Conservation (phyloP, 2,888 invertebrate genomes). For the Netelia fuscicornis region DNA sequence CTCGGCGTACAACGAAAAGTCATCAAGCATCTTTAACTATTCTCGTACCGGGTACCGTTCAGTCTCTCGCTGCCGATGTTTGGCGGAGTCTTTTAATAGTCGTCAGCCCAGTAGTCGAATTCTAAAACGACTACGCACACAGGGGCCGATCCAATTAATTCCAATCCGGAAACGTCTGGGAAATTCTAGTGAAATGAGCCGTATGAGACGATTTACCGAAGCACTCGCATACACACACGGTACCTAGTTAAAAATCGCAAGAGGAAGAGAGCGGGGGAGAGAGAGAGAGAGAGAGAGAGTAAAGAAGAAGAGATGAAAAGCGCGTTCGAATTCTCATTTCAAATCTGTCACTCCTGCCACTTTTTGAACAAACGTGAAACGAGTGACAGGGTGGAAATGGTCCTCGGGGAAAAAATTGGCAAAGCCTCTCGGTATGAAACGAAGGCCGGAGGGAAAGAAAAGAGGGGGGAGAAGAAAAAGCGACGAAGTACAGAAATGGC, state of each 20-base stretch:
- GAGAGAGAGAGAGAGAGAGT: neutral
- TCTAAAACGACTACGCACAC: conserved; percentile 43
- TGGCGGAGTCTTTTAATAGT: conserved; percentile 60
- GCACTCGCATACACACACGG: neutral
- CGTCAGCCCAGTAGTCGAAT: conserved; percentile 49
- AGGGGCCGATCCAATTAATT: conserved; percentile 44
- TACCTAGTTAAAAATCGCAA: neutral
- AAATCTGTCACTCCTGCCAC: conserved; percentile 6
- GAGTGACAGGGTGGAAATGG: conserved; percentile 16
- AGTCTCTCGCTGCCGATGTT: conserved; percentile 53
- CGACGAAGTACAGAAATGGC: neutral
- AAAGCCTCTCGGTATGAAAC: neutral
- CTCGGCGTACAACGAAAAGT: conserved; percentile 32
- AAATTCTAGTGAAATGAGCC: neutral
- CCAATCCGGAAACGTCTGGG: conserved; percentile 50
- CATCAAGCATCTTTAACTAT: conserved; percentile 48
- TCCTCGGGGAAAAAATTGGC: conserved; percentile 30
- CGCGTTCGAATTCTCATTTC: conserved; percentile 7
- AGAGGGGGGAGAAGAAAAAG: neutral
- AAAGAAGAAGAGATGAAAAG: neutral
- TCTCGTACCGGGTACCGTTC: conserved; percentile 47
- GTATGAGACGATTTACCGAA: neutral
- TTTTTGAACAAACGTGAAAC: conserved; percentile 8
- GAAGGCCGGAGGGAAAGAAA: neutral
- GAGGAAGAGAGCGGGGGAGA: too few species aligned